phyloP scores from a whole-genome alignment of 2,888 invertebrate species.

The Lymantria monacha region DNA sequence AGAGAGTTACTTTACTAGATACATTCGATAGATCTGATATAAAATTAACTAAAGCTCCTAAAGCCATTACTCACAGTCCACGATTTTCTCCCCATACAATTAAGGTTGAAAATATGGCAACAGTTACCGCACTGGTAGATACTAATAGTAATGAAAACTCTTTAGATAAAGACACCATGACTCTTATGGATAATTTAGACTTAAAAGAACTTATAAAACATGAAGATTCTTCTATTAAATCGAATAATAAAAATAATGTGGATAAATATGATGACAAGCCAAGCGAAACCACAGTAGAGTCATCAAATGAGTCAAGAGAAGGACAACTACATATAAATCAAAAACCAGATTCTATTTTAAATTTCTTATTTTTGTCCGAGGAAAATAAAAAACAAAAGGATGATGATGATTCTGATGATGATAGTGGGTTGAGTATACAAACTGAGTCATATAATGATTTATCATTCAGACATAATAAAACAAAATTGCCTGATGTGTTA shows the following conservation, averaged over 20 bases:
- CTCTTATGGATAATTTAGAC: background rate
- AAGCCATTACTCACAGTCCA: background rate
- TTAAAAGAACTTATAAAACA: background rate
- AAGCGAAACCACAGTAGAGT: background rate
- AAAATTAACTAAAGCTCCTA: background rate
- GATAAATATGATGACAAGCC: background rate
- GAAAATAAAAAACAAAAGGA: background rate
- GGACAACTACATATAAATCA: background rate
- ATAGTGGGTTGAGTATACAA: background rate
- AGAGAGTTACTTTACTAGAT: background rate
- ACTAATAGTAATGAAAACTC: background rate
- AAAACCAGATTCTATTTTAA: background rate
- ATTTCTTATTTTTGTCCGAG: conserved; percentile 1
- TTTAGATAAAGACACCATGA: background rate
- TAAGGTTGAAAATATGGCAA: background rate
- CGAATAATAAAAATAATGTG: background rate
- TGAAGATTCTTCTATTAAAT: background rate
- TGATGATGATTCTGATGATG: background rate
- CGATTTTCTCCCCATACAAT: background rate
- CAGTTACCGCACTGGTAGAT: background rate
- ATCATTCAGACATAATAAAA: background rate
- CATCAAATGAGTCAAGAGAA: background rate
- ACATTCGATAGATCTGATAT: background rate
- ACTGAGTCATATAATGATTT: background rate
- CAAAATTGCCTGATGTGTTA: background rate